Evolutionary conservation across 2,888 invertebrate species (phyloP).

Genomic region (Pyrochroa serraticornis): DNA sequence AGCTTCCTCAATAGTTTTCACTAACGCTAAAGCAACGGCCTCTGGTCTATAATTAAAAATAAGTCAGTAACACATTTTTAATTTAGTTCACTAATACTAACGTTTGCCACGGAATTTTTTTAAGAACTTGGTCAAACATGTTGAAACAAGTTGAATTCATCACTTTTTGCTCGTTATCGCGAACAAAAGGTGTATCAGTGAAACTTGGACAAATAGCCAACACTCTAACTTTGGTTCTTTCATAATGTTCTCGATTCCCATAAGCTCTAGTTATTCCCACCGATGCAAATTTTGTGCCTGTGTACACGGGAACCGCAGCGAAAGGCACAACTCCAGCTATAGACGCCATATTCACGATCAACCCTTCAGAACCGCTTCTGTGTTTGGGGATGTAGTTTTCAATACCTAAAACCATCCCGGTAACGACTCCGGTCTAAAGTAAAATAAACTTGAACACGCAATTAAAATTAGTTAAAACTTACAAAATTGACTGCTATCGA

Average conservation of each 20-base stretch:
- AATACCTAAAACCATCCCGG: slow-evolving; percentile 55
- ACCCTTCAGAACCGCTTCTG: slow-evolving; percentile 58
- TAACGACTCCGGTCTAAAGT: slow-evolving; percentile 56
- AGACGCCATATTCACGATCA: slow-evolving; percentile 59
- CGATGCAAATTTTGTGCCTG: slow-evolving; percentile 54
- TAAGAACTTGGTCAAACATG: slow-evolving; percentile 5
- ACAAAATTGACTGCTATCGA: slow-evolving; percentile 37
- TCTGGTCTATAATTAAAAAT: slow-evolving; percentile 37
- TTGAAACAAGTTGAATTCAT: slow-evolving; percentile 31
- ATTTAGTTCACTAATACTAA: slow-evolving; percentile 32
- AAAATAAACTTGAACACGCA: not conserved
- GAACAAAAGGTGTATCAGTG: slow-evolving; percentile 53
- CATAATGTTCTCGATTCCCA: slow-evolving; percentile 47
- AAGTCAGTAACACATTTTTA: too few species aligned
- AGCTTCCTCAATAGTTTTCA: slow-evolving; percentile 48
- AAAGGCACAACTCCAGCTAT: slow-evolving; percentile 53
- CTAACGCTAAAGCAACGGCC: slow-evolving; percentile 41
- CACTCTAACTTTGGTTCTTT: slow-evolving; percentile 53
- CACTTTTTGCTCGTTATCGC: slow-evolving; percentile 33
- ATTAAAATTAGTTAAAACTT: slow-evolving; percentile 24
- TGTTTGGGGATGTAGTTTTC: slow-evolving; percentile 58
- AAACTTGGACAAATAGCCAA: slow-evolving; percentile 56
- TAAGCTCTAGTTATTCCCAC: slow-evolving; percentile 45
- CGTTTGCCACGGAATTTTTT: slow-evolving; percentile 28
- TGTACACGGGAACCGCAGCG: slow-evolving; percentile 51